Evolutionary conservation across 2,113 vertebrate genomes (phyloP), one percentile per base, ranked within the genome.

Genomic region (Salminus brasiliensis): DNA sequence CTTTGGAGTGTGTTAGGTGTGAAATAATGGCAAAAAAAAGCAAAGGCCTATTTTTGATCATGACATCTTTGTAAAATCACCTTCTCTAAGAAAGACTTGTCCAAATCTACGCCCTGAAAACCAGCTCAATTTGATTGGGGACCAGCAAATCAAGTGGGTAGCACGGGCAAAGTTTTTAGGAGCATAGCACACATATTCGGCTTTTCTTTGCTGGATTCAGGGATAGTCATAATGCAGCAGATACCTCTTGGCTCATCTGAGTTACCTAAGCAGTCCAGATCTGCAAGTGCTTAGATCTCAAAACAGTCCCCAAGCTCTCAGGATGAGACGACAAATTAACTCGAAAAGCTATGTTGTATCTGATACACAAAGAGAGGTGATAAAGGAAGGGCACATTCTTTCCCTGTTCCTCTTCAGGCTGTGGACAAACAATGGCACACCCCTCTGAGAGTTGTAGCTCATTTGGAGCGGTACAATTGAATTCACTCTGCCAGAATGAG

Each of bases 401-500:
- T 25, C 47, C 52, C 57, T 18, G 10, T 74, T 53, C 60, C 57
- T 80, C 43, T 32, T 15, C 41, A 83, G 32, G 76, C 62, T 74
- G 59, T 25, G 15, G 74, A 55, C 53, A 83, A 32, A 78, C 57
- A 75, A 43, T 23, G 8, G 72, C 30, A 11, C 60, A 65, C 43
- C 45, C 30, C 74, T 76, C n/a, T 70, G 32, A 72, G 43, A 16
- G 47, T 67, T 25, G 57, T 29, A 78, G 27, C 72, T 84, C 73
- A 74, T 66, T 81, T 59, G 12, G 52, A 73, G 29, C 1, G 25
- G 9, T 27, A 77, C 13, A 72, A 83, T 53, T 81, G 16, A 49
- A 81, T 85, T 72, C 16, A 72, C 52, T 47, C 1, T 32, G 65
- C 32, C 43, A 52, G 30, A 72, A 80, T 81, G 65, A 71, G 65